phyloP scores from a whole-genome alignment of 2,888 invertebrate species.

The Lapara coniferarum region DNA sequence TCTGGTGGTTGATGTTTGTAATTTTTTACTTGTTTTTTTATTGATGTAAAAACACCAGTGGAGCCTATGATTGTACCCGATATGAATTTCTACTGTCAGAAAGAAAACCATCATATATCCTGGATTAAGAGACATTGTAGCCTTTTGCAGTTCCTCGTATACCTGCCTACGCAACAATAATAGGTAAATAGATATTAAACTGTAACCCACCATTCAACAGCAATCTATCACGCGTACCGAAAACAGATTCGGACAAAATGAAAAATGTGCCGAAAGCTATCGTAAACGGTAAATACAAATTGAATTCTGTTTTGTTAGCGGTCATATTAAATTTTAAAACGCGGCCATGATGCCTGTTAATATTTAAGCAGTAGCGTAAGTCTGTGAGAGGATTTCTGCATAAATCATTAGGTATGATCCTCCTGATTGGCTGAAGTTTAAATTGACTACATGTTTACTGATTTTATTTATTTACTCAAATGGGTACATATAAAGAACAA shows the following conservation, averaged over 20 bases:
- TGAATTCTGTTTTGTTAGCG: conserved; percentile 29
- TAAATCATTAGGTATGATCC: neutral
- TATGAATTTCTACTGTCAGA: too few species aligned
- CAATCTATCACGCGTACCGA: neutral
- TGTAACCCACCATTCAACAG: neutral
- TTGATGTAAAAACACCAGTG: too few species aligned
- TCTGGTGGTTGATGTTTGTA: too few species aligned
- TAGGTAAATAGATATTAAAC: neutral
- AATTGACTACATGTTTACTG: neutral
- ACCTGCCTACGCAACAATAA: too few species aligned
- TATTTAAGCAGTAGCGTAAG: conserved; percentile 1
- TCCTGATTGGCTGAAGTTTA: neutral
- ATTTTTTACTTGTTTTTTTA: too few species aligned
- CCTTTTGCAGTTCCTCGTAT: too few species aligned
- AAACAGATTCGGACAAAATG: neutral
- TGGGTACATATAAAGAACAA: too few species aligned
- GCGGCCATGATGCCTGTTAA: neutral
- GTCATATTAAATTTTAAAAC: conserved; percentile 37
- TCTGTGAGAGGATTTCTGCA: neutral
- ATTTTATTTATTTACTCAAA: too few species aligned
- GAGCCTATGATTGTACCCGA: too few species aligned
- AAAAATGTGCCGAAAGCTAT: conserved; percentile 4
- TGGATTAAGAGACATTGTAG: neutral
- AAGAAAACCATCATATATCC: too few species aligned
- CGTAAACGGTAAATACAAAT: conserved; percentile 28